Conservation (phyloP, 2,113 vertebrate genomes). For the Bufo bufo region DNA sequence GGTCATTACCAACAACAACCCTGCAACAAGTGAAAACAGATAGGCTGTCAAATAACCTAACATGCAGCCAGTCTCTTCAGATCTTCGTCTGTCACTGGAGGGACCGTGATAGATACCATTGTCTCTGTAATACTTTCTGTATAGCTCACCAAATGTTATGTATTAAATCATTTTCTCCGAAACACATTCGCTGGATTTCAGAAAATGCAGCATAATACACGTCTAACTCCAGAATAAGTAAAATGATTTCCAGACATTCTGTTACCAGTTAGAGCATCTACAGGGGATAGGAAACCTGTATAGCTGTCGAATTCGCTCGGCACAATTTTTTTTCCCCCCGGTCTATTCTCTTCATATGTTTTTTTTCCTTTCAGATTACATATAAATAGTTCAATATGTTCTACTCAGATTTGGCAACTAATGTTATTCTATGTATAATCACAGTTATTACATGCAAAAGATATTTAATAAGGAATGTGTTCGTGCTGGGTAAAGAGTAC, state of each 20-base stretch:
- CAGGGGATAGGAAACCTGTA: constrained; percentile 9
- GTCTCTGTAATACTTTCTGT: constrained; percentile 18
- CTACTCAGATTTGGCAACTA: not conserved
- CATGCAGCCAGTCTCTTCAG: no score
- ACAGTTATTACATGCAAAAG: not conserved
- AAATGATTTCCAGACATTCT: constrained; percentile 31
- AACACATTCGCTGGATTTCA: constrained; percentile 19
- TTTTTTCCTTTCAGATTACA: not conserved
- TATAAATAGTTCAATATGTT: constrained; percentile 29
- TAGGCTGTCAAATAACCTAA: no score
- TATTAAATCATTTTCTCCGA: constrained; percentile 13
- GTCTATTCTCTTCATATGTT: not conserved
- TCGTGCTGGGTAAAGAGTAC: not conserved
- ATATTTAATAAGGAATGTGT: constrained; percentile 3
- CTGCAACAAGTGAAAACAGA: no score
- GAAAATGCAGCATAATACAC: constrained; percentile 35
- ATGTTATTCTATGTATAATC: not conserved
- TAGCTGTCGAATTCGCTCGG: not conserved
- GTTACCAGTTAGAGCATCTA: constrained; percentile 21
- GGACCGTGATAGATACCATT: no score
- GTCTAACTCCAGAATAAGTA: constrained; percentile 19
- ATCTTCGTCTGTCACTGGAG: no score
- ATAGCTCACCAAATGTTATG: constrained; percentile 13
- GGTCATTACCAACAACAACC: no score
- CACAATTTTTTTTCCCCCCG: not conserved